Conservation (phyloP, 2,113 vertebrate genomes). For the Pedetes capensis region DNA sequence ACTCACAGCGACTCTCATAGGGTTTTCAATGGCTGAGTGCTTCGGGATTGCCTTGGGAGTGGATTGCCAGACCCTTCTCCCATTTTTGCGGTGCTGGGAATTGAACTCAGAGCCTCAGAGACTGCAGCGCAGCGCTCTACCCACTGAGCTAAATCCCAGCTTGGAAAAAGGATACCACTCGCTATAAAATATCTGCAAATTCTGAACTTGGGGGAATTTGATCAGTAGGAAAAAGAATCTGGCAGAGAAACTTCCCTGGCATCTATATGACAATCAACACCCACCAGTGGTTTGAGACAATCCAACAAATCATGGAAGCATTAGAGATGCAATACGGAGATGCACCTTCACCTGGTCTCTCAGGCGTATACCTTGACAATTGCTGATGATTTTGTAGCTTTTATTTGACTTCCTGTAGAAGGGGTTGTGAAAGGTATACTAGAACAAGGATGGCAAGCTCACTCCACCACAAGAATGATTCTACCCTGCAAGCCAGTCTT, state of each 20-base stretch:
- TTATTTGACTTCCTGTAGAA: constrained; percentile 93
- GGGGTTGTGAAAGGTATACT: constrained; percentile 94
- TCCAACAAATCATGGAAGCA: constrained; percentile 93
- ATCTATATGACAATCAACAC: constrained; percentile 90
- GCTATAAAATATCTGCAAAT: constrained; percentile 90
- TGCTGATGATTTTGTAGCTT: constrained; percentile 93
- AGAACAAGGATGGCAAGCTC: constrained; percentile 94
- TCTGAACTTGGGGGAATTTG: constrained; percentile 92
- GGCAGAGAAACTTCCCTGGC: constrained; percentile 95
- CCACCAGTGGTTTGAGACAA: constrained; percentile 92
- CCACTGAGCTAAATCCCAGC: not conserved
- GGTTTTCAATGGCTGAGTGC: no score
- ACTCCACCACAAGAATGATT: constrained; percentile 92
- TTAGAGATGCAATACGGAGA: constrained; percentile 91
- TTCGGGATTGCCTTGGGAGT: not conserved
- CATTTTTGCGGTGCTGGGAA: no score
- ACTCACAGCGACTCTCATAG: no score
- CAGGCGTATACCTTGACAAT: constrained; percentile 94
- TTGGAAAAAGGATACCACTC: constrained; percentile 86
- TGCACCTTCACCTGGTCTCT: constrained; percentile 92
- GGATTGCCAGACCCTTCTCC: no score
- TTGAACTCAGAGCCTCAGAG: no score
- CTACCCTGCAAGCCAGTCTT: constrained; percentile 92
- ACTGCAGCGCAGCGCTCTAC: no score
- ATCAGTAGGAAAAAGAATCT: constrained; percentile 94